Evolutionary conservation across 2,797 vertebrate genomes (phyloP).

Genomic region (Aldrovandia affinis): DNA sequence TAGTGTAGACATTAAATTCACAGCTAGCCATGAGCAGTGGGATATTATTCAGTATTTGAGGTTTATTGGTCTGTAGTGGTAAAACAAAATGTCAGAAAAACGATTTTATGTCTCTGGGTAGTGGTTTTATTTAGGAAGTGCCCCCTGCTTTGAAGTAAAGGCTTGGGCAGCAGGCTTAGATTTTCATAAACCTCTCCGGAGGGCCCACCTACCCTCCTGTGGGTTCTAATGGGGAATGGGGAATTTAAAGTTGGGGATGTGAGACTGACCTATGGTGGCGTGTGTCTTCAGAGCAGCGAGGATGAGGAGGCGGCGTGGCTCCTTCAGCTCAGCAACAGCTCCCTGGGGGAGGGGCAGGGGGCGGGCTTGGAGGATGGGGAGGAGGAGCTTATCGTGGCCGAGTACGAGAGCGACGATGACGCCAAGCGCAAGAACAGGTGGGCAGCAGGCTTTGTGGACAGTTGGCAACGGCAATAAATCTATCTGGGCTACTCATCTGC

Average conservation of each 20-base stretch:
- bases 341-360: conserved; percentile 54
- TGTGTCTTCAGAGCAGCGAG: conserved; percentile 72
- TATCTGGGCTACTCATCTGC: background rate
- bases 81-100: background rate
- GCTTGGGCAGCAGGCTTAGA: background rate
- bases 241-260: background rate
- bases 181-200: background rate
- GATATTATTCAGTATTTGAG: no score
- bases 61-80: background rate
- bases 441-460: conserved; percentile 14
- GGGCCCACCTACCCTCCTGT: background rate
- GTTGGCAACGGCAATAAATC: background rate
- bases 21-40: no score
- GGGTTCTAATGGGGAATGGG: background rate
- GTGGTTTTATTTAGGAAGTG: background rate
- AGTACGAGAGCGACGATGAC: conserved; percentile 95
- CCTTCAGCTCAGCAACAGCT: conserved; percentile 77
- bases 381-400: conserved; percentile 87
- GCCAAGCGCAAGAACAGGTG: conserved; percentile 69
- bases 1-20: no score
- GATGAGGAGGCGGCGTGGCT: conserved; percentile 82
- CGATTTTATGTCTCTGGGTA: background rate
- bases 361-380: conserved; percentile 72
- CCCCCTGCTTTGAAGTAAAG: background rate
- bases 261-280: background rate